Evolutionary conservation across 2,888 invertebrate species (phyloP).

Genomic region (Drosophila pegasa): DNA sequence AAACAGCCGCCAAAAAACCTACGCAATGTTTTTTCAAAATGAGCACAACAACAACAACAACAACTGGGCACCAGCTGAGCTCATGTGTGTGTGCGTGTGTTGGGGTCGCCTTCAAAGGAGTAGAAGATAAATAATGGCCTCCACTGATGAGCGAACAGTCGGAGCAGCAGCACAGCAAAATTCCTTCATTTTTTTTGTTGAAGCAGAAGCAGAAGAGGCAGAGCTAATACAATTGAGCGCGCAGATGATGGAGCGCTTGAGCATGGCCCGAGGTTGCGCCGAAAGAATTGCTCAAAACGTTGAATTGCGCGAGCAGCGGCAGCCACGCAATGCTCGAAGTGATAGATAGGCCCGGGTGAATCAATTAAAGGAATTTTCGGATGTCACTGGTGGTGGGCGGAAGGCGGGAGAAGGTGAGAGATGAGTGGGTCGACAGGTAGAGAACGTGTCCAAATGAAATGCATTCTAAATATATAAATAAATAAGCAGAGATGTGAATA

Average conservation of each 20-base stretch:
- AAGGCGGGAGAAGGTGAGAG: not conserved
- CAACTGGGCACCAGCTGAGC: slow-evolving; percentile 37
- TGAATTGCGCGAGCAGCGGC: not conserved
- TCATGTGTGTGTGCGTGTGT: not conserved
- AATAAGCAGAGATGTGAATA: too few relatives aligned
- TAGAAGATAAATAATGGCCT: slow-evolving; percentile 74
- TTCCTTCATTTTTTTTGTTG: slow-evolving; percentile 14
- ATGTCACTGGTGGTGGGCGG: slow-evolving; percentile 1
- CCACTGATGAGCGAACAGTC: slow-evolving; percentile 59
- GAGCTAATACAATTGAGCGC: slow-evolving; percentile 51
- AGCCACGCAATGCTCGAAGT: slow-evolving; percentile 31
- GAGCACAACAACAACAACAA: slow-evolving; percentile 42
- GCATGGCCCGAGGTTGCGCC: slow-evolving; percentile 59
- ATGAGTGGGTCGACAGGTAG: not conserved
- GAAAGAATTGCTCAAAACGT: slow-evolving; percentile 53
- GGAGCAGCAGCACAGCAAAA: slow-evolving; percentile 23
- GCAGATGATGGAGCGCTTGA: slow-evolving; percentile 65
- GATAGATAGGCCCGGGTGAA: slow-evolving; percentile 62
- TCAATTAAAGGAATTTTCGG: slow-evolving; percentile 64
- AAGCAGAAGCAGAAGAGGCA: not conserved
- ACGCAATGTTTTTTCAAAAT: slow-evolving; percentile 69
- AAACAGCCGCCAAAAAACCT: slow-evolving; percentile 68
- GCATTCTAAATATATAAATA: too few relatives aligned
- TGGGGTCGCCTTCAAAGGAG: slow-evolving; percentile 63
- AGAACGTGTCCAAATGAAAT: not conserved